Conservation (phyloP, 2,888 invertebrate genomes). For the Creontiades dilutus region DNA sequence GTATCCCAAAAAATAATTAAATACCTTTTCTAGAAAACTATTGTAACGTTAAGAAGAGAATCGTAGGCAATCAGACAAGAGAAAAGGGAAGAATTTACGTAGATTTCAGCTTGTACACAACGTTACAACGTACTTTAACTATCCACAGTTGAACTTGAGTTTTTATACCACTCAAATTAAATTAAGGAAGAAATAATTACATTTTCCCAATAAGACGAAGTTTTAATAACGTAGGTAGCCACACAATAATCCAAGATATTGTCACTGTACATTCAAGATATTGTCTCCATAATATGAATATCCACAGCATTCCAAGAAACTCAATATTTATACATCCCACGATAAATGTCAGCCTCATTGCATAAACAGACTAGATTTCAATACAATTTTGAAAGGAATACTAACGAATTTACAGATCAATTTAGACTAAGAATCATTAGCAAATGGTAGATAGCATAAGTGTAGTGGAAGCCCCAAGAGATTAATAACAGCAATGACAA, state of each 20-base stretch:
- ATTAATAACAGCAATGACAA: slow-evolving; percentile 15
- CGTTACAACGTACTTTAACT: too few species aligned
- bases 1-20: too few species aligned
- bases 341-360: slow-evolving; percentile 2
- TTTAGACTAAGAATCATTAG: slow-evolving; percentile 1
- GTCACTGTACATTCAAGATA: slow-evolving; percentile 58
- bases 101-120: too few species aligned
- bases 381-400: not conserved
- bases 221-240: slow-evolving; percentile 36
- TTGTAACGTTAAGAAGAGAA: too few species aligned
- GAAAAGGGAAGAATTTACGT: too few species aligned
- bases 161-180: too few species aligned
- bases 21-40: too few species aligned
- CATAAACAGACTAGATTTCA: slow-evolving; percentile 17
- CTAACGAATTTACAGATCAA: not conserved
- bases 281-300: slow-evolving; percentile 35
- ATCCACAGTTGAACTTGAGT: too few species aligned
- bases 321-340: not conserved
- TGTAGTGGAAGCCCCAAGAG: slow-evolving; percentile 57
- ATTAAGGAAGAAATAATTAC: too few species aligned
- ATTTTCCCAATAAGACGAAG: slow-evolving; percentile 46
- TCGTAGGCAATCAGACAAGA: too few species aligned
- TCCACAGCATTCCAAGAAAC: not conserved
- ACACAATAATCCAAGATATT: slow-evolving; percentile 41
- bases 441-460: slow-evolving; percentile 33